Base-by-base conservation (phyloP, 2,797 vertebrate genomes). In the Gadopsis marmoratus region DNA sequence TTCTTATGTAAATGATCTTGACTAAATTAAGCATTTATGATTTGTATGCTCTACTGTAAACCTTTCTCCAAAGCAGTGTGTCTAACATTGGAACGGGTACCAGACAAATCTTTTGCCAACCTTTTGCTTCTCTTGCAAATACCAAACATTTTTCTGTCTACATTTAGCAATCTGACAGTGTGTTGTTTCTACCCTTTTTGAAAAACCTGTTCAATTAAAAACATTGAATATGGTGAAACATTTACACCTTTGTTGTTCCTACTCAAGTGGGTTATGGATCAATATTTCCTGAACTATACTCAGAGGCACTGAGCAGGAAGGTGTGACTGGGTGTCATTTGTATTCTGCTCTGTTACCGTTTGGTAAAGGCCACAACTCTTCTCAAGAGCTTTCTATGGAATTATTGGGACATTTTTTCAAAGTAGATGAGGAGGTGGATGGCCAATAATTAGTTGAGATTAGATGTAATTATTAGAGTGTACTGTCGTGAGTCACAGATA, bases 291-390 rank as follows among this genome's bases (percentile, higher is more conserved):
- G 29, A 74, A 83, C 53, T 63, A 55, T 79, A 86, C 71, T 4
- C 33, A 77, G 71, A 75, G 62, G 37, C 59, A 59, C 61, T 9
- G 63, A 71, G 50, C 51, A 37, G 23, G 37, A 74, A 59, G 71
- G 51, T 73, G 60, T 11, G 35, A 82, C 82, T 64, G 37, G 37
- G 58, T 55, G 62, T 66, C 53, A 86, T 91, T 86, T 84, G 74
- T 81, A 90, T 88, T 90, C 81, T 78, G 70, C 67, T 83, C 33
- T n/a, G 53, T 37, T 54, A 51, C 64, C 29, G 68, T 67, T 70
- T 59, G 67, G 54, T 69, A 87, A 86, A 92, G 79, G 79, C 71
- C 79, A 84, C 31, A 14, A 82, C 56, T 77, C 31, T 50, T 64
- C 71, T 78, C 69, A 13, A 60, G 70, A 73, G 86, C 31, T 78